A percentile compares a stretch with the other conserved stretches of the same genome.
Evolutionary conservation across 2,888 invertebrate genomes (phyloP).

Genomic region (Trisateles emortualis): DNA sequence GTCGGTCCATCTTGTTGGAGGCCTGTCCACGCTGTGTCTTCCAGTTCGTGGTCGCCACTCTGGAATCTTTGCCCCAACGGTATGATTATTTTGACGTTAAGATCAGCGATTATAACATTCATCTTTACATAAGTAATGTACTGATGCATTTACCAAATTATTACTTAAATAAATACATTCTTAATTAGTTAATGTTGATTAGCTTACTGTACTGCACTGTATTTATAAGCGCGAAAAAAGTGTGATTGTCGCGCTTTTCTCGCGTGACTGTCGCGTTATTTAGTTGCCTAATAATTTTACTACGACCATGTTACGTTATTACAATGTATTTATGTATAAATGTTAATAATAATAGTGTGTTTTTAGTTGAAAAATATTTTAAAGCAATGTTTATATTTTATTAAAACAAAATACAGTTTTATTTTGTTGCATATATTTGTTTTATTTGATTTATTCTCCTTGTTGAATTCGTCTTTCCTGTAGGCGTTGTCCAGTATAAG

Average conservation of each 20-base stretch:
- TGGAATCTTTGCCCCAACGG: too few species aligned
- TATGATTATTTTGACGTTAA: too few species aligned
- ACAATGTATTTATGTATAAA: constrained; percentile 1
- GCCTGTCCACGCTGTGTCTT: too few species aligned
- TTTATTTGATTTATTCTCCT: constrained; percentile 4
- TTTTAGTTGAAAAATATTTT: constrained; percentile 43
- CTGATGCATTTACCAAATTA: neutral
- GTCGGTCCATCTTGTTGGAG: too few species aligned
- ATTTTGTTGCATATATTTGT: constrained; percentile 45
- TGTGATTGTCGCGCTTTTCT: neutral
- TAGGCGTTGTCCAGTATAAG: too few species aligned
- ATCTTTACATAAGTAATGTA: too few species aligned
- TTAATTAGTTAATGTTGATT: too few species aligned
- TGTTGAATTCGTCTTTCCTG: too few species aligned
- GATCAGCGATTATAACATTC: too few species aligned
- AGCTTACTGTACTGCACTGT: too few species aligned
- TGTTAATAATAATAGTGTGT: neutral
- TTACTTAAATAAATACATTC: neutral
- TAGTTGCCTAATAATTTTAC: neutral
- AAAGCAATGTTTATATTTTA: constrained; percentile 57
- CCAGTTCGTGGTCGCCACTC: too few species aligned
- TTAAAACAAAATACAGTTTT: constrained; percentile 51
- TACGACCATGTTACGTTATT: constrained; percentile 4
- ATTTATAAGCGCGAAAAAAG: too few species aligned
- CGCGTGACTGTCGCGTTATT: neutral